phyloP scores from a whole-genome alignment of 64 coral and sea anemone species.

The Pocillopora verrucosa region DNA sequence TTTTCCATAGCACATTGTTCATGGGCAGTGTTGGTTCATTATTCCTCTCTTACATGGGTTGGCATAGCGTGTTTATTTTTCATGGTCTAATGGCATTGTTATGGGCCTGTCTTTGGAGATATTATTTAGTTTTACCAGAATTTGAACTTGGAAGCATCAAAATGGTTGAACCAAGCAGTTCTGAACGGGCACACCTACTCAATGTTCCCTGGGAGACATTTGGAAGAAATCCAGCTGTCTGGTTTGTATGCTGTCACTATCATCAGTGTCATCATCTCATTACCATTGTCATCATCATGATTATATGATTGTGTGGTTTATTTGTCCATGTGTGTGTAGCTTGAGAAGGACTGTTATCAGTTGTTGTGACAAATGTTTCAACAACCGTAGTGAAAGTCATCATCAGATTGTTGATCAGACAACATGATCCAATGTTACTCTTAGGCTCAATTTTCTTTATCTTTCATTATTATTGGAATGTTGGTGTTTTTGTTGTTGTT shows the following conservation, averaged over 20 bases:
- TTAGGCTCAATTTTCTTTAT: too few relatives aligned
- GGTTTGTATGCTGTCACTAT: conserved; percentile 53
- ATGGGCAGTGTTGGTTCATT: conserved; percentile 80
- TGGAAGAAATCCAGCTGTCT: conserved; percentile 72
- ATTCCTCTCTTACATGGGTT: conserved; percentile 65
- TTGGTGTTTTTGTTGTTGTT: too few relatives aligned
- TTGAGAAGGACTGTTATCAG: too few relatives aligned
- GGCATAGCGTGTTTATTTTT: conserved; percentile 78
- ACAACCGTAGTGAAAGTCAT: too few relatives aligned
- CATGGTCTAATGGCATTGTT: conserved; percentile 61
- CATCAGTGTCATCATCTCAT: not conserved
- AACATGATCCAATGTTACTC: too few relatives aligned
- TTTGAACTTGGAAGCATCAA: conserved; percentile 77
- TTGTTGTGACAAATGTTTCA: too few relatives aligned
- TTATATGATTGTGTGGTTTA: too few relatives aligned
- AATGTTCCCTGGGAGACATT: conserved; percentile 67
- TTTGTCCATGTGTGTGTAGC: too few relatives aligned
- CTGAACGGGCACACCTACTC: conserved; percentile 18
- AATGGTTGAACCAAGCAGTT: conserved; percentile 49
- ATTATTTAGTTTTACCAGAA: conserved; percentile 43
- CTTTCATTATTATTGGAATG: too few relatives aligned
- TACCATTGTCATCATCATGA: not conserved
- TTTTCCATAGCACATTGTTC: conserved; percentile 62
- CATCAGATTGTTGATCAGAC: too few relatives aligned
- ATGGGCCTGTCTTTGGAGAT: conserved; percentile 75